phyloP scores from a whole-genome alignment of 2,113 vertebrate species.

The Pelmatolapia mariae region DNA sequence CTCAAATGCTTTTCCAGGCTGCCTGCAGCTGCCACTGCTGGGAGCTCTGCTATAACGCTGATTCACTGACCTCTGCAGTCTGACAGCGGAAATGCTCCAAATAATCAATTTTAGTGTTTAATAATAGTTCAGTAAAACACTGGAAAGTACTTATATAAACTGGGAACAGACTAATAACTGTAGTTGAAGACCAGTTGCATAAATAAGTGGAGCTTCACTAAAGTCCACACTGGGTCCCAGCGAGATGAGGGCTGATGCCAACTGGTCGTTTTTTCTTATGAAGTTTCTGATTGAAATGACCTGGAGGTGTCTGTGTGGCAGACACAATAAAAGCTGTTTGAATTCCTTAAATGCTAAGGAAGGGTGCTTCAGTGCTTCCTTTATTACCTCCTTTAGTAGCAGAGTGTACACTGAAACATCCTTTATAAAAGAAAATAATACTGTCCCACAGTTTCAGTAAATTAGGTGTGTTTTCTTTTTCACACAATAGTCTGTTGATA shows the following conservation, averaged over 20 bases:
- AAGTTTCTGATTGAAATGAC: not conserved
- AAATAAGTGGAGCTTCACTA: not conserved
- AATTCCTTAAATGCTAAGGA: not conserved
- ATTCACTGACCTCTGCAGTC: constrained; percentile 64
- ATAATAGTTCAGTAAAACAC: not conserved
- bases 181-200: not conserved
- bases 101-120: not conserved
- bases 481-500: not conserved
- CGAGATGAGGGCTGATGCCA: fast-evolving
- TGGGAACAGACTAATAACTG: not conserved
- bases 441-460: not conserved
- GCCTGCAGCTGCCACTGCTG: constrained; percentile 26
- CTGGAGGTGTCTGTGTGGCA: not conserved
- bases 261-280: not conserved
- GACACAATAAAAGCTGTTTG: not conserved
- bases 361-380: not conserved
- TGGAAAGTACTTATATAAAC: not conserved
- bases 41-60: constrained; percentile 15
- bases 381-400: not conserved
- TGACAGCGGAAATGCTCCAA: constrained; percentile 15
- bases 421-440: not conserved
- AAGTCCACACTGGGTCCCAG: not conserved
- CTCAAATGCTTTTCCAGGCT: not conserved
- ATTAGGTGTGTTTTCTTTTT: not conserved
- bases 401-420: not conserved